These are phyloP conservation scores for Formicarius rufipectus DNA, from an alignment of 2,113 vertebrate genomes.

Conservation along the genomic window DNA sequence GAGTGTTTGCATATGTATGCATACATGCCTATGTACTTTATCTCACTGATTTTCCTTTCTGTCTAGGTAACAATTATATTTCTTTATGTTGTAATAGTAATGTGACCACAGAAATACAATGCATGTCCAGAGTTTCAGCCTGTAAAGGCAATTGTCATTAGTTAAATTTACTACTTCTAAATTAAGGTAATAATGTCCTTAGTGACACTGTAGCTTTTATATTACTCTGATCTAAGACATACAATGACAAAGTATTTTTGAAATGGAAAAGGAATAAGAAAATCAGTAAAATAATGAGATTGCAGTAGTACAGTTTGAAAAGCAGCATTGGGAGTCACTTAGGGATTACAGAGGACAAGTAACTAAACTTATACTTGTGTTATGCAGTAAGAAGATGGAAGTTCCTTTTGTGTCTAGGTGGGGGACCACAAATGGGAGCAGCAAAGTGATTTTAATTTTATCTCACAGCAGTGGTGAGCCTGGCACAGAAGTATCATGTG, in stretches of 20 bases:
- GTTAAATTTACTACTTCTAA: not conserved
- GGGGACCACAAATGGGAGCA: not conserved
- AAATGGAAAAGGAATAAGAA: not conserved
- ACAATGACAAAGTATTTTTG: not conserved
- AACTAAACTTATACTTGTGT: not conserved
- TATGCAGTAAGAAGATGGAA: not conserved
- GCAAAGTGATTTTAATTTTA: constrained; percentile 10
- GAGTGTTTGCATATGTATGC: not conserved
- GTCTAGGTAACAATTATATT: not conserved
- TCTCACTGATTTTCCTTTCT: not conserved
- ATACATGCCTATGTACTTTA: not conserved
- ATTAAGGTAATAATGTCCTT: not conserved
- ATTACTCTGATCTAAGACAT: not conserved
- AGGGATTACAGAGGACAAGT: not conserved
- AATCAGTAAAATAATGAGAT: not conserved
- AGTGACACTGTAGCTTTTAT: not conserved
- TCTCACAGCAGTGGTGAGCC: not conserved
- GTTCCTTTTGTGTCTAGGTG: not conserved
- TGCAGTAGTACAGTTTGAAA: not conserved
- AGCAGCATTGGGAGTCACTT: not conserved
- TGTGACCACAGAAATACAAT: not conserved
- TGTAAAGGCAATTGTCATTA: not conserved
- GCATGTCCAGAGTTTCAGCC: not conserved
- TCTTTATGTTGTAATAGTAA: not conserved
- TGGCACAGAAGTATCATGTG: not conserved